A percentile compares a stretch with the other conserved stretches of the same genome.
Conservation (phyloP, 2,113 vertebrate genomes). For the Condylura cristata region DNA sequence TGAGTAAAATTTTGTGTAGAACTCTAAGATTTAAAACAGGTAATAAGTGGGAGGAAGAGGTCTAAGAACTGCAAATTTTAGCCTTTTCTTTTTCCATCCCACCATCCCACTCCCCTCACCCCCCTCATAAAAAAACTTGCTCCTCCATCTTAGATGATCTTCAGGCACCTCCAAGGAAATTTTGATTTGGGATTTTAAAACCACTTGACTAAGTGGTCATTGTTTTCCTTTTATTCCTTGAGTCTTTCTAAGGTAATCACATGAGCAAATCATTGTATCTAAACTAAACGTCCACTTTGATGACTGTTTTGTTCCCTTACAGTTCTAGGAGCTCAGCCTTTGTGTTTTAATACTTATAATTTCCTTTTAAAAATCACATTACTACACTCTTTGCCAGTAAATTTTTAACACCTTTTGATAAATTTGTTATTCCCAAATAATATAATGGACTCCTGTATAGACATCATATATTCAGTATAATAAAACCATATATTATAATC, state of each 20-base stretch:
- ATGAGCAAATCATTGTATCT: neutral
- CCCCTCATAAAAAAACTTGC: neutral
- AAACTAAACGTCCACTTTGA: neutral
- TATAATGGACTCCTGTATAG: neutral
- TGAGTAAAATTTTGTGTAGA: neutral
- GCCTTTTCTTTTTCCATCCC: too few species aligned
- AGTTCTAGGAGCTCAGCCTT: neutral
- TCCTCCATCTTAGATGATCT: neutral
- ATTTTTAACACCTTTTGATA: neutral
- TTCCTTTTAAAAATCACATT: conserved; percentile 22
- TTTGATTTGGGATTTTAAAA: neutral
- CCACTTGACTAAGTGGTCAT: neutral
- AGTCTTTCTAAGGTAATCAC: neutral
- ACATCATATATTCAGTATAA: neutral
- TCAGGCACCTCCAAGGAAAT: neutral
- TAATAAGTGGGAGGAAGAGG: neutral
- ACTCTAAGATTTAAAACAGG: neutral
- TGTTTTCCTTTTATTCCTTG: neutral
- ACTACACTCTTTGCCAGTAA: neutral
- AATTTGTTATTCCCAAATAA: neutral
- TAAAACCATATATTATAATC: neutral
- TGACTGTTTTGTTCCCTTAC: neutral
- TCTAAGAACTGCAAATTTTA: neutral
- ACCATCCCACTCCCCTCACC: too few species aligned
- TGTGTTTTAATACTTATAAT: conserved; percentile 10